Conservation (phyloP, 2,797 vertebrate species). For the Sternotherus odoratus region DNA sequence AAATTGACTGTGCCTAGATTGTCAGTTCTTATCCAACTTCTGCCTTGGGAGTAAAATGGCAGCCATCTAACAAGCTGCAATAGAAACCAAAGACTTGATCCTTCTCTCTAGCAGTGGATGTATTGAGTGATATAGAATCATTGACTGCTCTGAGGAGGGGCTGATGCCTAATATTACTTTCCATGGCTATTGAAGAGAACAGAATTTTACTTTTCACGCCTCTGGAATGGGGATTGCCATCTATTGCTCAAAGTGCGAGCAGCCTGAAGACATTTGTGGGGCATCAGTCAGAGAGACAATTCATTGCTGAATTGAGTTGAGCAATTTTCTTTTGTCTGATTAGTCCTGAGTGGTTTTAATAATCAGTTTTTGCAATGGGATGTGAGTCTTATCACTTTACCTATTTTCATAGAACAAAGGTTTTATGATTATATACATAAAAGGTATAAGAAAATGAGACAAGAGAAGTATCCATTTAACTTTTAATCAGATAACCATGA, state of each 20-base stretch:
- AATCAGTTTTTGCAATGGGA: not conserved
- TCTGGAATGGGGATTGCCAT: not conserved
- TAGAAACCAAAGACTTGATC: not conserved
- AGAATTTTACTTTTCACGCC: not conserved
- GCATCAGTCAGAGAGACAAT: not conserved
- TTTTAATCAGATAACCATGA: constrained; percentile 11
- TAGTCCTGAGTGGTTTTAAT: constrained; percentile 11
- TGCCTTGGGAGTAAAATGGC: not conserved
- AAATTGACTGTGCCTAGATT: not conserved
- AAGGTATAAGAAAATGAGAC: not conserved
- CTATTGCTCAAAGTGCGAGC: not conserved
- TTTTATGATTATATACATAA: constrained; percentile 6
- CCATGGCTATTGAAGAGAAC: not conserved
- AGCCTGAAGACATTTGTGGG: not conserved
- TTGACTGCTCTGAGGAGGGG: not conserved
- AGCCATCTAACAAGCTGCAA: not conserved
- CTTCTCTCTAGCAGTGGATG: not conserved
- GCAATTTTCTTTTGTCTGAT: constrained; percentile 22
- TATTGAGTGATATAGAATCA: not conserved
- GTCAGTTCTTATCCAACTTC: not conserved
- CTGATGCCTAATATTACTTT: not conserved
- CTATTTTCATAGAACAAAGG: not conserved
- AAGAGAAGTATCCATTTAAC: constrained; percentile 14
- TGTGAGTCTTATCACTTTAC: constrained; percentile 23
- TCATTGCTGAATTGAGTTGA: constrained; percentile 22